Evolutionary conservation across 2,797 vertebrate genomes (phyloP).

Genomic region (Melopsittacus undulatus): DNA sequence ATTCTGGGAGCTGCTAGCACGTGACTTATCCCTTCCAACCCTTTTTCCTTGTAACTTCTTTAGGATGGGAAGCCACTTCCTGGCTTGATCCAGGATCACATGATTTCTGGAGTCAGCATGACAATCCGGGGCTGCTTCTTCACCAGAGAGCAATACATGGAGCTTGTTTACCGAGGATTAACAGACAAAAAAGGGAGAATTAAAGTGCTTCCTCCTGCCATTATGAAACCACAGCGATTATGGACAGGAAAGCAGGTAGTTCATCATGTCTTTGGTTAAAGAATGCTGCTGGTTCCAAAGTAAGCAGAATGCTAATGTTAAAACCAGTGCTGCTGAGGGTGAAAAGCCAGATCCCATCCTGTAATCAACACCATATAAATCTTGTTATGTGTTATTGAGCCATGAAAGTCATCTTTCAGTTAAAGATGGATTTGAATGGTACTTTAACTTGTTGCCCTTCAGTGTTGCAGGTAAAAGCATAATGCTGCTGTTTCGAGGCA

Average conservation of each 20-base stretch:
- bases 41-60: not conserved
- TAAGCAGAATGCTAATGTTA: not conserved
- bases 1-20: not conserved
- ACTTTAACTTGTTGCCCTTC: not conserved
- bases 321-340: not conserved
- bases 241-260: conserved; percentile 97
- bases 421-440: not conserved
- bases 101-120: conserved; percentile 95
- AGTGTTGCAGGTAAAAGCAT: not conserved
- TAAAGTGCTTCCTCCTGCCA: conserved; percentile 83
- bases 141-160: conserved; percentile 88
- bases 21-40: not conserved
- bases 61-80: conserved; percentile 96
- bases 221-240: conserved; percentile 85
- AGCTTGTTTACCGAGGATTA: conserved; percentile 92
- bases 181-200: conserved; percentile 89
- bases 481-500: not conserved
- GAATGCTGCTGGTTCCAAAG: not conserved
- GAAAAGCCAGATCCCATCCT: not conserved
- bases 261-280: not conserved
- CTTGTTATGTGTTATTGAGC: not conserved
- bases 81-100: conserved; percentile 97
- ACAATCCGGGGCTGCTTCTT: conserved; percentile 91
- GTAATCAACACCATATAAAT: not conserved
- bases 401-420: not conserved